Conservation (phyloP, 2,797 vertebrate species). For the Limosa lapponica region DNA sequence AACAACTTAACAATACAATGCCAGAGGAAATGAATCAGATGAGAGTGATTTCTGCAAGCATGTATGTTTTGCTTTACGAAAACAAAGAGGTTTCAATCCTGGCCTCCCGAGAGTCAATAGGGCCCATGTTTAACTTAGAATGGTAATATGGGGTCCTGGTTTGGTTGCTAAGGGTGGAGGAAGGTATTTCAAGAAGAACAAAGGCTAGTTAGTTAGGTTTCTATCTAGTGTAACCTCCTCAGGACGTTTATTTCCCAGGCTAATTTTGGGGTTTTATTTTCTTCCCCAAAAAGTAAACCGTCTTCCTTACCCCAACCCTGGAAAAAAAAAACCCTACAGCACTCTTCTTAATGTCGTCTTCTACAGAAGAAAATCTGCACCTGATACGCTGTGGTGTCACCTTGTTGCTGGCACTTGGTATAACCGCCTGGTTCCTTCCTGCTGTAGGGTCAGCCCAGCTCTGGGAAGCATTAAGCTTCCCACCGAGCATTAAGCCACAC, state of each 20-base stretch:
- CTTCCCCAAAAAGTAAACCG: not conserved
- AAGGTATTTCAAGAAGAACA: slow-evolving; percentile 14
- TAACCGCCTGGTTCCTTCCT: not conserved
- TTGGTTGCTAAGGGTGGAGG: not conserved
- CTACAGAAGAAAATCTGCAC: not conserved
- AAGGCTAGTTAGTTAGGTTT: not conserved
- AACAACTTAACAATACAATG: slow-evolving; percentile 4
- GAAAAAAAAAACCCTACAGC: not conserved
- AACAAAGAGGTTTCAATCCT: slow-evolving; percentile 21
- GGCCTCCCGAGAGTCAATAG: not conserved
- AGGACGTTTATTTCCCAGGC: not conserved
- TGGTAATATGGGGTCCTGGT: not conserved
- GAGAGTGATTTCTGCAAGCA: not conserved
- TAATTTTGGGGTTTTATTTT: not conserved
- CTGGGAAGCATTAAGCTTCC: not conserved
- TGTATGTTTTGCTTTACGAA: slow-evolving; percentile 5
- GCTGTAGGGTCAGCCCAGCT: not conserved
- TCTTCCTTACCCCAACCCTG: not conserved
- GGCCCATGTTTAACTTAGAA: not conserved
- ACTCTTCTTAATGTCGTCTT: not conserved
- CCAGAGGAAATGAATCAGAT: slow-evolving; percentile 63
- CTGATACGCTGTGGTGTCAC: not conserved
- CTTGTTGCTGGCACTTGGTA: not conserved
- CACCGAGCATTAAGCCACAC: not conserved
- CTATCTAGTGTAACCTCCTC: not conserved